Percentiles rank a stretch among this genome's conserved stretches.
Evolutionary conservation across 1,140 invertebrate genomes (phyloP).

Genomic region (Aphelenchoides besseyi): DNA sequence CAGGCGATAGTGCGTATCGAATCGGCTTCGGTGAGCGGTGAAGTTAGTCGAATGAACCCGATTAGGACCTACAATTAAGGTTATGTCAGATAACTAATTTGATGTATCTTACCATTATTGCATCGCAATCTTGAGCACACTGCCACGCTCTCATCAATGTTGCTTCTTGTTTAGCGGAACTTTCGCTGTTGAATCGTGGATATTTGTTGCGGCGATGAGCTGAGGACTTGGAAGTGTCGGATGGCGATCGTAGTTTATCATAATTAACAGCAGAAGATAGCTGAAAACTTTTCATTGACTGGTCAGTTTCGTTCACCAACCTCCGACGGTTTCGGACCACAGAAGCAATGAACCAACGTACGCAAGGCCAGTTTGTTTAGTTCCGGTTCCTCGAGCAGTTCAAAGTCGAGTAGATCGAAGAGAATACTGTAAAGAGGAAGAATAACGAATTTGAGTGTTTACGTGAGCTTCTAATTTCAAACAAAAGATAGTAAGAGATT

Average conservation of each 20-base stretch:
- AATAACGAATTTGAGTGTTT: neutral
- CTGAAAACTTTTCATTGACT: neutral
- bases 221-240: neutral
- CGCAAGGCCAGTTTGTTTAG: conserved; percentile 39
- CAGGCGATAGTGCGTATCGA: conserved; percentile 75
- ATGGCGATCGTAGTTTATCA: conserved; percentile 1
- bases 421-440: conserved; percentile 34
- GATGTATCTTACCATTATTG: conserved; percentile 40
- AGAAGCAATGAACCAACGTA: conserved; percentile 42
- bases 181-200: no score
- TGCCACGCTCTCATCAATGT: conserved; percentile 37
- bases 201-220: neutral
- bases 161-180: no score
- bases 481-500: neutral
- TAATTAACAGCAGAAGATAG: neutral
- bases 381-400: conserved; percentile 26
- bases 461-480: neutral
- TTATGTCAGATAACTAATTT: neutral
- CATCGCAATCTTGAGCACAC: conserved; percentile 44
- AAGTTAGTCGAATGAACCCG: neutral
- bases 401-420: conserved; percentile 33
- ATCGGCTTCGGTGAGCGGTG: conserved; percentile 90
- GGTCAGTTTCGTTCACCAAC: neutral
- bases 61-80: conserved; percentile 12
- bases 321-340: conserved; percentile 32